These are phyloP conservation scores for Diplodus puntazzo DNA, from an alignment of 2,797 vertebrate genomes.

Conservation along the genomic window DNA sequence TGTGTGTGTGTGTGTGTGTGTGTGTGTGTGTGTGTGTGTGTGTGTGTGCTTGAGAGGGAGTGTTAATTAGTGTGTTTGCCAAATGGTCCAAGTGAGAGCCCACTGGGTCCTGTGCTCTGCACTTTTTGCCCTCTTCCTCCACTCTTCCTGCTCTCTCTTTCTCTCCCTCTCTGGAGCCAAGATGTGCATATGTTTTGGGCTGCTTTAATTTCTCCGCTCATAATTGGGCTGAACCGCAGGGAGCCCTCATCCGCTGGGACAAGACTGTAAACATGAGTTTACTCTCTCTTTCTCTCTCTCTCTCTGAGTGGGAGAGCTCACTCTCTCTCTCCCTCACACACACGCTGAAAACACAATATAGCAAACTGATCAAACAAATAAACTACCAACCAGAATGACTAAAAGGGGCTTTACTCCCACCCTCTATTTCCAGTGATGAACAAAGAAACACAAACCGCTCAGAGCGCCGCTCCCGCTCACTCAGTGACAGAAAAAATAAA, in stretches of 20 bases:
- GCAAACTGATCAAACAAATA: slow-evolving; percentile 73
- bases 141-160: slow-evolving; percentile 45
- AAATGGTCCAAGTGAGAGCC: slow-evolving; percentile 72
- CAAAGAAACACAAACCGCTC: slow-evolving; percentile 74
- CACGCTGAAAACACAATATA: slow-evolving; percentile 64
- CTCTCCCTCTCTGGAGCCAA: slow-evolving; percentile 65
- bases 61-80: slow-evolving; percentile 78
- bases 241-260: slow-evolving; percentile 74
- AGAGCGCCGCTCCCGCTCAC: slow-evolving; percentile 66
- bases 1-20: slow-evolving; percentile 25
- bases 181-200: slow-evolving; percentile 76
- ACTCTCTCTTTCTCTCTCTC: slow-evolving; percentile 36
- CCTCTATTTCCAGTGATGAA: slow-evolving; percentile 70
- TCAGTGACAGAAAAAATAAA: slow-evolving; percentile 78
- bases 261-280: slow-evolving; percentile 75
- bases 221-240: slow-evolving; percentile 80
- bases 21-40: slow-evolving; percentile 9
- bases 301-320: slow-evolving; percentile 55
- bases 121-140: slow-evolving; percentile 68
- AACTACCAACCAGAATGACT: slow-evolving; percentile 66
- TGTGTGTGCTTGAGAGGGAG: slow-evolving; percentile 15
- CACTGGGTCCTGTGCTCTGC: slow-evolving; percentile 75
- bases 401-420: slow-evolving; percentile 60
- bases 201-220: slow-evolving; percentile 80
- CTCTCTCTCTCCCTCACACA: slow-evolving; percentile 26